Percentiles rank a stretch among this genome's conserved stretches.
These are phyloP conservation scores for Papilio elwesi DNA, from an alignment of 2,888 invertebrate genomes.

Conservation along the genomic window DNA sequence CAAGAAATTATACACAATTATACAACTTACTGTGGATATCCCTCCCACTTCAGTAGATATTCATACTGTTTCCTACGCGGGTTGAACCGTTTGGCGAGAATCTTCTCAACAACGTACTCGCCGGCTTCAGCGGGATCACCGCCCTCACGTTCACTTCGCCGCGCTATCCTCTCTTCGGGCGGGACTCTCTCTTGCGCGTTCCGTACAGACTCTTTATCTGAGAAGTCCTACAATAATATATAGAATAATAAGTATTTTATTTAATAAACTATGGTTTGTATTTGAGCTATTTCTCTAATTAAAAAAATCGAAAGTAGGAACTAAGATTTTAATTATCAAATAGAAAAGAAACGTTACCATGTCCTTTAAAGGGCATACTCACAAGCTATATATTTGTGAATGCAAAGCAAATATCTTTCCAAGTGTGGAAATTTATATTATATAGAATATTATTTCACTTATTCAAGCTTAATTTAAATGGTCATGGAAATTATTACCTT, in stretches of 20 bases:
- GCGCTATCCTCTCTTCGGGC: conserved; percentile 77
- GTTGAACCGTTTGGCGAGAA: conserved; percentile 92
- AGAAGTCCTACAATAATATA: conserved; percentile 47
- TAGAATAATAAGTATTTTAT: neutral
- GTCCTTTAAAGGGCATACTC: too few species aligned
- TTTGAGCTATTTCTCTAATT: too few species aligned
- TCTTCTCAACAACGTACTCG: conserved; percentile 92
- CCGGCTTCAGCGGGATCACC: conserved; percentile 76
- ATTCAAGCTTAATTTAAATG: neutral
- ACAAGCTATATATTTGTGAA: too few species aligned
- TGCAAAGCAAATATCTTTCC: too few species aligned
- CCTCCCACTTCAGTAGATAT: conserved; percentile 94
- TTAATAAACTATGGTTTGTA: too few species aligned
- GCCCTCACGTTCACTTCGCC: conserved; percentile 72
- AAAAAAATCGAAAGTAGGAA: too few species aligned
- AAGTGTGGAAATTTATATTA: neutral
- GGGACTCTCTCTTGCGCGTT: conserved; percentile 79
- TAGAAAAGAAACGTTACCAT: too few species aligned
- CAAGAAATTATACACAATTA: neutral
- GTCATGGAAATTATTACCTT: conserved; percentile 50
- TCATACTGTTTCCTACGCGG: conserved; percentile 90
- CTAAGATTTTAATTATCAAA: too few species aligned
- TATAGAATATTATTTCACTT: too few species aligned
- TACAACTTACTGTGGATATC: conserved; percentile 87
- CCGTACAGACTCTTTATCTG: conserved; percentile 70